phyloP scores from a whole-genome alignment of 2,888 invertebrate genomes.

The Acheta domesticus region DNA sequence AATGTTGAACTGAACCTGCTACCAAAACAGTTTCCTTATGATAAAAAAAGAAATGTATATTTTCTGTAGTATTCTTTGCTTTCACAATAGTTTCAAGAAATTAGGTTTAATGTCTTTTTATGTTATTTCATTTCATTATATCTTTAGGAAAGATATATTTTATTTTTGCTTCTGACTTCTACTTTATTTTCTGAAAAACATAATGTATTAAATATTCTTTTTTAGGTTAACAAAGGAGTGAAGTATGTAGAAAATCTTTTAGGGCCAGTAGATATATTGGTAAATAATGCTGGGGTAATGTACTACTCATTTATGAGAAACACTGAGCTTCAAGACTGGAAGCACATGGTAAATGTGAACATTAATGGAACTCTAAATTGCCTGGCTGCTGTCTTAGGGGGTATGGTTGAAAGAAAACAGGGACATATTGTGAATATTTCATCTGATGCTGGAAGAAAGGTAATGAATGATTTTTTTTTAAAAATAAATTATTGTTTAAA shows the following conservation, averaged over 20 bases:
- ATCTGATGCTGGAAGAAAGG: constrained; percentile 41
- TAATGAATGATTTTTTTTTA: constrained; percentile 21
- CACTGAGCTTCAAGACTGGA: constrained; percentile 52
- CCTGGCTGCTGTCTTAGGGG: constrained; percentile 47
- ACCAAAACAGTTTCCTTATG: too few relatives aligned
- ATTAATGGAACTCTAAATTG: constrained; percentile 40
- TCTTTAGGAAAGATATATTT: too few relatives aligned
- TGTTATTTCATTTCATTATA: too few relatives aligned
- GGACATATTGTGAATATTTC: constrained; percentile 52
- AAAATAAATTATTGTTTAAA: background rate
- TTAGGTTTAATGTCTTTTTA: too few relatives aligned
- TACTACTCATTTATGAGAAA: constrained; percentile 46
- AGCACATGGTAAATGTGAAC: constrained; percentile 48
- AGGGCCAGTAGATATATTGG: constrained; percentile 49
- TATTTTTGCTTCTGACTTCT: too few relatives aligned
- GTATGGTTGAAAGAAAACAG: constrained; percentile 45
- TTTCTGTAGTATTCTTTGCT: too few relatives aligned
- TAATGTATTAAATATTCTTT: background rate
- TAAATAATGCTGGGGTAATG: constrained; percentile 54
- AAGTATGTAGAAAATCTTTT: constrained; percentile 35
- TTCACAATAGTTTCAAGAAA: too few relatives aligned
- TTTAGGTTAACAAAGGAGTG: constrained; percentile 28
- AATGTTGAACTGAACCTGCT: too few relatives aligned
- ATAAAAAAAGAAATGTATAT: too few relatives aligned
- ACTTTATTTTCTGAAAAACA: too few relatives aligned